phyloP scores from a whole-genome alignment of 2,113 vertebrate genomes.

The Irena cyanogastra region DNA sequence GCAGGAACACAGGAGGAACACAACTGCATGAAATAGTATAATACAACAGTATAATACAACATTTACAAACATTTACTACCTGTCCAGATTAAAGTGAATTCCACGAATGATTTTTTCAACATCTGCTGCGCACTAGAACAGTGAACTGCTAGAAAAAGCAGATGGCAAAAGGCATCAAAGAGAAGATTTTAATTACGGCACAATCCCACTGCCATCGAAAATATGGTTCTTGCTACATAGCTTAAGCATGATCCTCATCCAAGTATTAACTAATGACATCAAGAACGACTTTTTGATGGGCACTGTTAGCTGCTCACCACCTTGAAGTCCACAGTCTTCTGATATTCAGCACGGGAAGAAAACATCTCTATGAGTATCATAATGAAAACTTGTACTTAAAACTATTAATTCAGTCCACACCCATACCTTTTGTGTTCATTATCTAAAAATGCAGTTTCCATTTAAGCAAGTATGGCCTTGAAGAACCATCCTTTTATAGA shows the following conservation, averaged over 20 bases:
- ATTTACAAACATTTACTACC: neutral
- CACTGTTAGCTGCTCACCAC: neutral
- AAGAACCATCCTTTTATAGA: neutral
- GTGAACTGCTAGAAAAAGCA: neutral
- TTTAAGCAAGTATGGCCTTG: neutral
- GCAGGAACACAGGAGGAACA: neutral
- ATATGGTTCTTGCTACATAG: neutral
- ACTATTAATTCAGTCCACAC: neutral
- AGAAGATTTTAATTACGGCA: neutral
- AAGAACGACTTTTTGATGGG: neutral
- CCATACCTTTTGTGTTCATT: neutral
- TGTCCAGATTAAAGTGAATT: neutral
- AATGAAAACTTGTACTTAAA: neutral
- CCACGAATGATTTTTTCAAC: neutral
- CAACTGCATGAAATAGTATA: neutral
- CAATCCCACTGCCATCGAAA: neutral
- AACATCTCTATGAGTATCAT: neutral
- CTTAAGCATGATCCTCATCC: neutral
- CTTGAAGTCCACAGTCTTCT: neutral
- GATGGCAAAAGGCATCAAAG: neutral
- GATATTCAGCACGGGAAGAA: neutral
- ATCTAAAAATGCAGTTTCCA: neutral
- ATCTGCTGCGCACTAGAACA: neutral
- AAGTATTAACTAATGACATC: neutral
- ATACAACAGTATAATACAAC: neutral